Evolutionary conservation across 2,888 invertebrate genomes (phyloP), one percentile per base, ranked within the genome.

Genomic region (Polylopha cassiicola): DNA sequence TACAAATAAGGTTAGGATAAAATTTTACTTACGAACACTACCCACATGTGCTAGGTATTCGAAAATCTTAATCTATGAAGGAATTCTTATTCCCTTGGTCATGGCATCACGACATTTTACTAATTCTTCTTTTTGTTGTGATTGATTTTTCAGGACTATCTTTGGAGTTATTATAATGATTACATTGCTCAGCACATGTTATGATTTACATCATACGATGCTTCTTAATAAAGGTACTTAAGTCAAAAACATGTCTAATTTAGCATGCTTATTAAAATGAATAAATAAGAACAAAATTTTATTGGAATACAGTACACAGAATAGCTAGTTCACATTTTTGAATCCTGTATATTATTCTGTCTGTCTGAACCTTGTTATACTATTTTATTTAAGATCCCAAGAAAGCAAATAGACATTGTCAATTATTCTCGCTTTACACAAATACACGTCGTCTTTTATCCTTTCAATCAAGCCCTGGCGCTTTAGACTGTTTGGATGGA

Each of bases 401-500:
- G 13, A 26, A 7, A 44, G 34, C 39, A 2, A 44, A 33, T 28
- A 16, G 9, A 8, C 17, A 42, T 4, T 36, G 37, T 5, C 36
- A 55, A 4, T 61, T 61, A 0, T 75, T 78, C 46, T 78, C 79
- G 3, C 58, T 77, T 0, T 73, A 73, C 36, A 75, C 77, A 0
- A 87, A 87, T 44, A 72, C 75, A 0, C 66, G 61, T 21, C 74
- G 78, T 1, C 58, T 87, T 1, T 44, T 82, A 2, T 66, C 66
- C 1, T 73, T 77, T 31, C 61, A 53, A 0, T 55, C 70, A 0
- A 57, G 61, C 4, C 54, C 75, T 1, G 72, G 73, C 1, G 51
- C 80, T 1, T 49, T 87, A 15, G 71, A 77, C 18, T 87, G 87
- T 51, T 46, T 87, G 22, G 76, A 86, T 36, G 87, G 87, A 0